Percentiles rank a stretch among this genome's conserved stretches.
Evolutionary conservation across 2,888 invertebrate genomes (phyloP).

Genomic region (Exephanes ischioxanthus): DNA sequence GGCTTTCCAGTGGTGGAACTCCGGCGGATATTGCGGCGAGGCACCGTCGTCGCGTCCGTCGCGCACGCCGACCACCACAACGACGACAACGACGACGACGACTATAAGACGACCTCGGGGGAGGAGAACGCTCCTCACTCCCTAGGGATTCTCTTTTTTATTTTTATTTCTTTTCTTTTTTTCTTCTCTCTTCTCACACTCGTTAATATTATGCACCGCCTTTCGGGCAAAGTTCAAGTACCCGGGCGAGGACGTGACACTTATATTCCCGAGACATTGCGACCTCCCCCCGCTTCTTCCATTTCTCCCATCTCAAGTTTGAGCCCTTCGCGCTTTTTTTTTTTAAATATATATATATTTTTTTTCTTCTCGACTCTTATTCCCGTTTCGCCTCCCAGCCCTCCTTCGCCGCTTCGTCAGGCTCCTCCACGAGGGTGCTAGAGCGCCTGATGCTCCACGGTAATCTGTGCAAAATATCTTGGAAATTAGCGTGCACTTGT

Average conservation of each 20-base stretch:
- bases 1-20: conserved; percentile 53
- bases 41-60: conserved; percentile 42
- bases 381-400: conserved; percentile 14
- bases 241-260: conserved; percentile 62
- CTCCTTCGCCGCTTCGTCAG: conserved; percentile 4
- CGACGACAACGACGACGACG: conserved; percentile 2
- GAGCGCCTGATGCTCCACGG: conserved; percentile 41
- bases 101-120: conserved; percentile 9
- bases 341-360: background rate
- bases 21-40: conserved; percentile 61
- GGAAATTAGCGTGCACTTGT: conserved; percentile 51
- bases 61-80: conserved; percentile 12
- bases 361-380: conserved; percentile 12
- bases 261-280: conserved; percentile 62
- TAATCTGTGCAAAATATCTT: conserved; percentile 56
- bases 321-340: conserved; percentile 9
- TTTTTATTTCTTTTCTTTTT: background rate
- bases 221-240: conserved; percentile 67
- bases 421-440: conserved; percentile 45
- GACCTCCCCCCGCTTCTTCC: conserved; percentile 20
- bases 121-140: conserved; percentile 30
- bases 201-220: conserved; percentile 67
- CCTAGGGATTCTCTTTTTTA: conserved; percentile 3
- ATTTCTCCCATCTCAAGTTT: conserved; percentile 17
- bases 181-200: conserved; percentile 36